phyloP scores from a whole-genome alignment of 1,140 invertebrate species.

The Psilanteris sp. region DNA sequence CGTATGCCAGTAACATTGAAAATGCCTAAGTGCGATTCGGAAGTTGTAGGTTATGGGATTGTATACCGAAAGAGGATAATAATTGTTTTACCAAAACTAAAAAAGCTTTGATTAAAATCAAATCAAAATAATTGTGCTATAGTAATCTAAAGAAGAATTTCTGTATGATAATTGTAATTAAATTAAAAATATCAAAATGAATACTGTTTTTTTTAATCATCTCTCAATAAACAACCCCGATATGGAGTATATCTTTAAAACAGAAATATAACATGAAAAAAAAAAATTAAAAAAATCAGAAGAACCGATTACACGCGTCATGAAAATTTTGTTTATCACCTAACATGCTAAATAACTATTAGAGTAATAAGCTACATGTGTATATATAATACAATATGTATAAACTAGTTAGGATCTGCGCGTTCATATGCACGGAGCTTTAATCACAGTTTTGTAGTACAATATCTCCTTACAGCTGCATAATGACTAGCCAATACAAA shows the following conservation, averaged over 20 bases:
- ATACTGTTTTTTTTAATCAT: conserved; percentile 10
- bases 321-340: conserved; percentile 56
- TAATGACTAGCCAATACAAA: conserved; percentile 78
- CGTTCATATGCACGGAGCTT: conserved; percentile 76
- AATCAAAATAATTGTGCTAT: background rate
- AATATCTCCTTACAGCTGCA: conserved; percentile 75
- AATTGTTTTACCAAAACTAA: no score
- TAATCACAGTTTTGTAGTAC: conserved; percentile 78
- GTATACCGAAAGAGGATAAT: conserved; percentile 24
- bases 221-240: conserved; percentile 16
- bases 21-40: conserved; percentile 52
- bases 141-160: background rate
- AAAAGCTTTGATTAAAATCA: no score
- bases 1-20: conserved; percentile 49
- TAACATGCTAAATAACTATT: conserved; percentile 58
- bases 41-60: conserved; percentile 32
- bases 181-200: background rate
- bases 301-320: conserved; percentile 48
- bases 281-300: conserved; percentile 31
- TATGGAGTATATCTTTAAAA: conserved; percentile 39
- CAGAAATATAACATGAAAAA: conserved; percentile 25
- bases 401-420: conserved; percentile 74
- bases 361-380: conserved; percentile 63
- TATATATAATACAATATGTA: conserved; percentile 64
- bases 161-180: background rate